These are phyloP conservation scores for Ridgeia piscesae DNA, from an alignment of 1,140 invertebrate genomes.

Conservation along the genomic window DNA sequence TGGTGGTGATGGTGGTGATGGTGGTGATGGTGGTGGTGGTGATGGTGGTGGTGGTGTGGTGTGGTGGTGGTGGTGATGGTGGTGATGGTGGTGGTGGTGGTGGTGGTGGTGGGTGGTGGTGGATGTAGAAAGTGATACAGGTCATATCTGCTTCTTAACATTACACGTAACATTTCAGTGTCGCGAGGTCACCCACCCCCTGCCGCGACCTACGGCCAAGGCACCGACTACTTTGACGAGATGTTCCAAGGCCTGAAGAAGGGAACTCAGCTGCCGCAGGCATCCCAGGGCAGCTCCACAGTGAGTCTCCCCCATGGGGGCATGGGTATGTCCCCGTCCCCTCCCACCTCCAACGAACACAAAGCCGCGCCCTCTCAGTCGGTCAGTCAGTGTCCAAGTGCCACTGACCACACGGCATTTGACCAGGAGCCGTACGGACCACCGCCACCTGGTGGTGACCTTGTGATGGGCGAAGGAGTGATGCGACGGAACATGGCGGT, in stretches of 20 bases:
- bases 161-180: not conserved
- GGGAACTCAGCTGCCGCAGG: not conserved
- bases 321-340: not conserved
- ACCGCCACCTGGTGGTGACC: conserved; percentile 39
- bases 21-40: too few species aligned
- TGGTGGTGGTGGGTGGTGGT: too few species aligned
- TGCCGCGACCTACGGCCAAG: conserved; percentile 20
- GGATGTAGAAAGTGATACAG: too few species aligned
- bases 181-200: not conserved
- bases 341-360: not conserved
- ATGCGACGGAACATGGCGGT: not conserved
- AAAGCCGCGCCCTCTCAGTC: not conserved
- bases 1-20: too few species aligned
- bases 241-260: conserved; percentile 13
- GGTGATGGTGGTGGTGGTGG: too few species aligned
- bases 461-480: conserved; percentile 24
- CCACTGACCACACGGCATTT: conserved; percentile 41
- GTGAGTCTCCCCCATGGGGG: not conserved
- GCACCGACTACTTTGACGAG: conserved; percentile 35
- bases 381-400: conserved; percentile 16
- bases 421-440: conserved; percentile 37
- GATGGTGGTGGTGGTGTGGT: too few species aligned
- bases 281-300: not conserved
- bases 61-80: too few species aligned
- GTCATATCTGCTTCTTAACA: not conserved